phyloP scores from a whole-genome alignment of 2,113 vertebrate genomes.

The Desmodus rotundus region DNA sequence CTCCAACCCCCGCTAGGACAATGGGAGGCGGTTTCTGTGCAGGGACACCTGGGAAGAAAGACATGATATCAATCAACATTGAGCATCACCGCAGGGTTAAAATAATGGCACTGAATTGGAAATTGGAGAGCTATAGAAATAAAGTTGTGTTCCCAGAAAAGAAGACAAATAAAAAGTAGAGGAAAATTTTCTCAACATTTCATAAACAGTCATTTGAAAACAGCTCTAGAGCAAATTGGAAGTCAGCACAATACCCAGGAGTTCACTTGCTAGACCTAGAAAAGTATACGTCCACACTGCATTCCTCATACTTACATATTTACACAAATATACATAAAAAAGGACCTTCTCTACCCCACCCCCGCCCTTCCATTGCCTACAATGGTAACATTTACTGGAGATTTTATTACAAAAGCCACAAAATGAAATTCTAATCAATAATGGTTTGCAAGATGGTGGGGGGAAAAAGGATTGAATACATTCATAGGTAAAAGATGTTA shows the following conservation, averaged over 20 bases:
- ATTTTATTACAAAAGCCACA: conserved; percentile 83
- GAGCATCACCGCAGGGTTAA: not conserved
- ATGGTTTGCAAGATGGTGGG: conserved; percentile 76
- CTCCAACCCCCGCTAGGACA: not conserved
- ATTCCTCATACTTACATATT: conserved; percentile 17
- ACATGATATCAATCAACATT: not conserved
- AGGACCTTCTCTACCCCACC: conserved; percentile 63
- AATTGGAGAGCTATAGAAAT: not conserved
- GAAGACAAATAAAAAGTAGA: not conserved
- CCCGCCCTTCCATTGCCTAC: conserved; percentile 43
- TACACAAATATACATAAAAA: conserved; percentile 60
- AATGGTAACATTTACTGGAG: conserved; percentile 77
- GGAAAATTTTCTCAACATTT: conserved; percentile 42
- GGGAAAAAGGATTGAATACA: conserved; percentile 74
- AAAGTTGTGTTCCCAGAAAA: not conserved
- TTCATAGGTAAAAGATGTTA: conserved; percentile 84
- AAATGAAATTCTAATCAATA: conserved; percentile 86
- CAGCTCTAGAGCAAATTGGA: conserved; percentile 15
- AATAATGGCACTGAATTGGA: not conserved
- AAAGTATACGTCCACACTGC: not conserved
- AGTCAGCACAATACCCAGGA: not conserved
- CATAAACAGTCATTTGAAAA: conserved; percentile 46
- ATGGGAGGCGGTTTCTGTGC: not conserved
- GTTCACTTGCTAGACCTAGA: not conserved
- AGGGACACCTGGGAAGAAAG: not conserved